Evolutionary conservation across 2,797 vertebrate genomes (phyloP), one percentile per base, ranked within the genome.

Genomic region (Pangasius sanitwongsei): DNA sequence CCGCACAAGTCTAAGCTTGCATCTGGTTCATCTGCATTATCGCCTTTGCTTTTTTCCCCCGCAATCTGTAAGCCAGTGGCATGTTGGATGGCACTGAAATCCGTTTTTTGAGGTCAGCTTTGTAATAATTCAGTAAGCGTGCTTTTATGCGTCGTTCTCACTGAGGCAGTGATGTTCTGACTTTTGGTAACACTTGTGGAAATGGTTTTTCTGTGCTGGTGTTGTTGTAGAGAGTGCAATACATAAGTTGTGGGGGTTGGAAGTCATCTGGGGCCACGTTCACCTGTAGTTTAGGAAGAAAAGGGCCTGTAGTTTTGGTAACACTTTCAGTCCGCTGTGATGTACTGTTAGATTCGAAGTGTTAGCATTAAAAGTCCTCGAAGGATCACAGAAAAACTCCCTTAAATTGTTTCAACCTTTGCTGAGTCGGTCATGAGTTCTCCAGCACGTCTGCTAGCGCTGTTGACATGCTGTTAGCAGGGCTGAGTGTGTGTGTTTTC

Each of bases 11-110:
- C 84, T 63, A 44, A 55, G 59, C 90, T 86, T 74, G 83, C 74
- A 55, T 89, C 84, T 89, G 84, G 67, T 83, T 81, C 25, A n/a
- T 86, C 86, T 87, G 28, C 57, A 28, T 63, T 57, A 34, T 83
- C 65, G 18, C 67, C 18, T 44, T 74, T 72, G 18, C 23, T 75
- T 83, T 63, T 23, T 9, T 4, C 28, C 37, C 28, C 37, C 11
- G 69, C 55, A 53, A 4, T 31, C 50, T 50, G 34, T 78, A 78
- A 67, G 70, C 31, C 74, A 70, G 74, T 57, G 63, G 69, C 67
- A 70, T 28, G 84, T 61, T 15, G 57, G 55, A 28, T 63, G 57
- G 80, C 80, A 83, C 57, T 28, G 81, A 83, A 63, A 44, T 41
- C 57, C 1, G 2, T 28, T 28, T 28, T 83, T 44, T 11, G 16